Conservation (phyloP, 2,797 vertebrate species). For the Sebastes goodei region DNA sequence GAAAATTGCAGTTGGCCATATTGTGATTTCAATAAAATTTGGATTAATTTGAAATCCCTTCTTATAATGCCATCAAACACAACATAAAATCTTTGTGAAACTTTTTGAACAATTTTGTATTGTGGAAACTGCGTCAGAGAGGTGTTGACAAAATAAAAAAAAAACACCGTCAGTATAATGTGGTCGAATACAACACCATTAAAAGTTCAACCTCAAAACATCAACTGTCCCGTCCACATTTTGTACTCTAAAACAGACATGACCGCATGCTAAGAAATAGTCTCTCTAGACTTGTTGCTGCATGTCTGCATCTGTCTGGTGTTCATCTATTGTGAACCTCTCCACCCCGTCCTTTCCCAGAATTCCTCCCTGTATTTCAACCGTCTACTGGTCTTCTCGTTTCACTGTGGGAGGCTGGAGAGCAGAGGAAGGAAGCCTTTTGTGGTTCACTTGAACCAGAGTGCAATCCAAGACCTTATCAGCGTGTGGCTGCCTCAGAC, state of each 20-base stretch:
- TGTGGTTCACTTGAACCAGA: constrained; percentile 64
- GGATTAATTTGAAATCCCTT: too few relatives aligned
- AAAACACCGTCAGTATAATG: not conserved
- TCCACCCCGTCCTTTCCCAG: constrained; percentile 37
- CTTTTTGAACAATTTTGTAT: not conserved
- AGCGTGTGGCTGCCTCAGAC: constrained; percentile 55
- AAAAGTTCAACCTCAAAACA: not conserved
- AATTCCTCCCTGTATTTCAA: constrained; percentile 61
- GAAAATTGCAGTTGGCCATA: too few relatives aligned
- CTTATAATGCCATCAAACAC: too few relatives aligned
- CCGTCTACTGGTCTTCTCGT: constrained; percentile 52
- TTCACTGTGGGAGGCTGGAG: constrained; percentile 66
- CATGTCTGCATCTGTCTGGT: constrained; percentile 11
- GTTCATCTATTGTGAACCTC: constrained; percentile 23
- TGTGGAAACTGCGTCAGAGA: not conserved
- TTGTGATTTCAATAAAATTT: too few relatives aligned
- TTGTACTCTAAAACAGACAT: not conserved
- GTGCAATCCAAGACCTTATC: constrained; percentile 67
- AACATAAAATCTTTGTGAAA: not conserved
- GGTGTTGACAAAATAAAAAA: not conserved
- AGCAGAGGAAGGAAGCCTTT: constrained; percentile 59
- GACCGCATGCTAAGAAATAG: constrained; percentile 3
- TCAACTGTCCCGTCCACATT: not conserved
- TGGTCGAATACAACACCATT: not conserved
- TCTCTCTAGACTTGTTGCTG: constrained; percentile 15